These are phyloP conservation scores for Caenorhabditis briggsae DNA, from an alignment of 1,140 invertebrate genomes.

Conservation along the genomic window DNA sequence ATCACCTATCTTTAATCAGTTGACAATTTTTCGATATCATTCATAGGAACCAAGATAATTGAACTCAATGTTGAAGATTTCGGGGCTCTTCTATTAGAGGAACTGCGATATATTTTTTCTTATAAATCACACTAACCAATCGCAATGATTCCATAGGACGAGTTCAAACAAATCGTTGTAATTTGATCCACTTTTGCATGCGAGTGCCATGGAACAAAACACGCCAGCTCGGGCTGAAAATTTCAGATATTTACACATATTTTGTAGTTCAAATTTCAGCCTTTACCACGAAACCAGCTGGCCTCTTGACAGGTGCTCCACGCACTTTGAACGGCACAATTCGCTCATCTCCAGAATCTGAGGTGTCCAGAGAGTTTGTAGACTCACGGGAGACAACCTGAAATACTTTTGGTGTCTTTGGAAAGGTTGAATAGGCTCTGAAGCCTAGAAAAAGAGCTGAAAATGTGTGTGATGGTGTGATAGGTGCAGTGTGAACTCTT, in stretches of 20 bases:
- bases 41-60: no score
- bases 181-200: constrained; percentile 87
- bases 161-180: constrained; percentile 91
- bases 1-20: no score
- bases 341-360: constrained; percentile 78
- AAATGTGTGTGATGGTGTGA: not conserved
- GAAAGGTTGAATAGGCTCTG: no score
- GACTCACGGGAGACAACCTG: constrained; percentile 58
- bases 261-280: not conserved
- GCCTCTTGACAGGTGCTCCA: constrained; percentile 85
- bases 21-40: no score
- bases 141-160: constrained; percentile 87
- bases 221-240: constrained; percentile 94
- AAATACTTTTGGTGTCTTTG: not conserved
- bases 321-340: constrained; percentile 84
- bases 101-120: not conserved
- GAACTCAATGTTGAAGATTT: no score
- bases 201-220: constrained; percentile 87
- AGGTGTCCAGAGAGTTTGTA: constrained; percentile 70
- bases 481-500: not conserved
- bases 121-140: constrained; percentile 66
- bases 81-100: no score
- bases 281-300: constrained; percentile 82
- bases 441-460: not conserved
- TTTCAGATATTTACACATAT: constrained; percentile 56